Evolutionary conservation across 2,113 vertebrate species (phyloP), one percentile per base, ranked within the genome.

Genomic region (Fulmarus glacialis): DNA sequence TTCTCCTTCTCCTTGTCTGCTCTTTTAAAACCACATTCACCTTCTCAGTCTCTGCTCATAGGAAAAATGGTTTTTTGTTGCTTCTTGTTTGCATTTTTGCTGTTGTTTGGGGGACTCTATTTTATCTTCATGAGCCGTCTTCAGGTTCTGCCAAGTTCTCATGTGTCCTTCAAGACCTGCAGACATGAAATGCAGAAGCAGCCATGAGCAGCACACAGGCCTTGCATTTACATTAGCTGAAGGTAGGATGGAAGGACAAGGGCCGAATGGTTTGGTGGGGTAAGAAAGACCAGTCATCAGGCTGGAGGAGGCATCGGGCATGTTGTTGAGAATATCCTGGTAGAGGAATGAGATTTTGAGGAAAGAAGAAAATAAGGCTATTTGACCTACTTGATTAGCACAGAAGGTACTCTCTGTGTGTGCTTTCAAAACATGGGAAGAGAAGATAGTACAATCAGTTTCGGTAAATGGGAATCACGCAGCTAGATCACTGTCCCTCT

Each of bases 221-320:
- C 20, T 67, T 24, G 53, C 11, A 1, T 27, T 66, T 36, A 12
- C 20, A 12, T 47, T 15, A 10, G 9, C 45, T 27, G 36, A 15
- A 1, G 17, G 17, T 17, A 15, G 77, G 29, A 9, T 2, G 19
- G 47, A 22, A 73, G 82, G 29, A 50, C 19, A 12, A 22, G 38
- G 50, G 10, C 9, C 21, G 12, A 4, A 6, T 2, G 20, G 4
- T 23, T 13, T 14, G 13, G 8, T 38, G 40, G 32, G 58, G 15
- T n/a, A 10, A 50, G 63, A 62, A 50, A 55, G n/a, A 5, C 2
- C 55, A 48, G 47, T 5, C 63, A 22, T 17, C 34, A 23, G 4
- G 0, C 22, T 43, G 50, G 40, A 22, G 60, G 36, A 56, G 36
- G 45, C 43, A 15, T 1, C 6, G 6, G 6, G 12, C 10, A 5